These are phyloP conservation scores for Stylophora pistillata DNA, from an alignment of 64 coral and sea anemone genomes.

Conservation along the genomic window DNA sequence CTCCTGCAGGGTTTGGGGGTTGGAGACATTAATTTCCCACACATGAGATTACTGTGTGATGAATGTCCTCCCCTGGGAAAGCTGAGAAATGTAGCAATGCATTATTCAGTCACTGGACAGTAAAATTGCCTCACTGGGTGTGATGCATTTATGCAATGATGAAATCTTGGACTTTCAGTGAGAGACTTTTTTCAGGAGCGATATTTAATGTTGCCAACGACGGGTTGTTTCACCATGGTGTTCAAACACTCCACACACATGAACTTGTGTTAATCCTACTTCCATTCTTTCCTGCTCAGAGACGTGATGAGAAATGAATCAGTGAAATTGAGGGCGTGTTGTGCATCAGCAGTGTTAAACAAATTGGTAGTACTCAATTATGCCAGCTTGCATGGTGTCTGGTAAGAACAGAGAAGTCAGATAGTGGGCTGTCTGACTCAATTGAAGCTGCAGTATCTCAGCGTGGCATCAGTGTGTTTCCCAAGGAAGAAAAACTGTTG, in stretches of 20 bases:
- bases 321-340: slow-evolving; percentile 15
- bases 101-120: background rate
- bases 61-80: no score
- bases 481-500: background rate
- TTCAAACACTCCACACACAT: background rate
- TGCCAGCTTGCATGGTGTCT: slow-evolving; percentile 40
- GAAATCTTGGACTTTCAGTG: slow-evolving; percentile 3
- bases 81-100: slow-evolving; percentile 4
- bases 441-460: slow-evolving; percentile 27
- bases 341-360: background rate
- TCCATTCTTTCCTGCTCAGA: slow-evolving; percentile 18
- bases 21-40: no score
- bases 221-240: background rate
- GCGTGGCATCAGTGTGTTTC: background rate
- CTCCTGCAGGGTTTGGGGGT: no score
- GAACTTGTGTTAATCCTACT: slow-evolving; percentile 11
- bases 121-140: background rate
- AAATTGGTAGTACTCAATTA: slow-evolving; percentile 8
- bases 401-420: background rate
- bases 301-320: background rate
- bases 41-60: no score
- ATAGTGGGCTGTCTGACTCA: slow-evolving; percentile 9
- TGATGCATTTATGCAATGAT: background rate
- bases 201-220: slow-evolving; percentile 7
- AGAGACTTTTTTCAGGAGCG: background rate